These are phyloP conservation scores for Microctenopoma stevenorrisi DNA, from an alignment of 2,797 vertebrate genomes.

Conservation along the genomic window DNA sequence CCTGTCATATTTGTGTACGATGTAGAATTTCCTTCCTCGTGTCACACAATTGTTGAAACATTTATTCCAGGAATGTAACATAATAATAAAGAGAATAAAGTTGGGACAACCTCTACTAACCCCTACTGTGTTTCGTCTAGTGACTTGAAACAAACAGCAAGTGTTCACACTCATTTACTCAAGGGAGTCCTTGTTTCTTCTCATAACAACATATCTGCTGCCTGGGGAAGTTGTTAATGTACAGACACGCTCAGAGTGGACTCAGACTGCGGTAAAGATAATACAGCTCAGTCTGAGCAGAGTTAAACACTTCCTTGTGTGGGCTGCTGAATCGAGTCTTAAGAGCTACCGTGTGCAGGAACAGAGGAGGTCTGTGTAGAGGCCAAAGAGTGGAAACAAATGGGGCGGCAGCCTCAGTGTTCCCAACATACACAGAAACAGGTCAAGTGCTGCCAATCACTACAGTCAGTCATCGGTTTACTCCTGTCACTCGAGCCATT, in stretches of 20 bases:
- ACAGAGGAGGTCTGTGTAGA: slow-evolving; percentile 64
- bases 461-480: background rate
- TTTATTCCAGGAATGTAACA: slow-evolving; percentile 17
- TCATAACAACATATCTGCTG: slow-evolving; percentile 54
- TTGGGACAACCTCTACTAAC: slow-evolving; percentile 36
- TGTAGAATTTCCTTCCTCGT: slow-evolving; percentile 49
- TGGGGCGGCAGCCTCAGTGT: background rate
- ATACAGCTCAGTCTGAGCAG: slow-evolving; percentile 45
- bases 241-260: slow-evolving; percentile 44
- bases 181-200: slow-evolving; percentile 63
- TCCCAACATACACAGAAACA: slow-evolving; percentile 10
- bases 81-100: slow-evolving; percentile 71
- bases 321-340: slow-evolving; percentile 59
- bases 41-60: slow-evolving; percentile 32
- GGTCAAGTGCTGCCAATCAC: background rate
- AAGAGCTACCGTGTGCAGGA: slow-evolving; percentile 49
- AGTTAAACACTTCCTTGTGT: slow-evolving; percentile 64
- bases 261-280: slow-evolving; percentile 47
- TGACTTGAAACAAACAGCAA: slow-evolving; percentile 12
- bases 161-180: slow-evolving; percentile 25
- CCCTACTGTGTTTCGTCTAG: slow-evolving; percentile 26
- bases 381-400: slow-evolving; percentile 10
- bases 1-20: slow-evolving; percentile 69
- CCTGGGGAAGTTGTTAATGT: slow-evolving; percentile 50
- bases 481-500: background rate